Evolutionary conservation across 1,140 invertebrate genomes (phyloP).

Genomic region (Drosophila subpulchrella): DNA sequence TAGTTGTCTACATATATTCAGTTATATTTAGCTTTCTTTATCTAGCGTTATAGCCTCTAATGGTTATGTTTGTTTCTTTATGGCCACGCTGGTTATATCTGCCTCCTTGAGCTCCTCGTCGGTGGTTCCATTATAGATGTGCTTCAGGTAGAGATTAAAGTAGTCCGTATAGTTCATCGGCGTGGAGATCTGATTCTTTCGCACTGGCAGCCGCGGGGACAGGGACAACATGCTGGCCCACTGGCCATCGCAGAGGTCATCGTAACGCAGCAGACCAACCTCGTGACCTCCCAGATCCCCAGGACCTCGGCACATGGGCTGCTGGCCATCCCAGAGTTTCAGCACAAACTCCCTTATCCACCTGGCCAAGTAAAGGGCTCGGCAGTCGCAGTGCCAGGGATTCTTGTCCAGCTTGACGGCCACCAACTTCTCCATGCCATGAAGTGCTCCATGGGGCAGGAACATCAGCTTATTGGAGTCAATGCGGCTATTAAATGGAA

Average conservation of each 20-base stretch:
- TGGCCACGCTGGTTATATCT: slow-evolving; percentile 72
- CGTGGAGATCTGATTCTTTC: slow-evolving; percentile 75
- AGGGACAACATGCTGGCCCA: slow-evolving; percentile 93
- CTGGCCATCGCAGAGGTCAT: slow-evolving; percentile 92
- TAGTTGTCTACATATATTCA: too few relatives aligned
- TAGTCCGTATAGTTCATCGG: slow-evolving; percentile 84
- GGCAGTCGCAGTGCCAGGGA: slow-evolving; percentile 95
- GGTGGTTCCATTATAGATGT: slow-evolving; percentile 75
- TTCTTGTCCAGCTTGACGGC: slow-evolving; percentile 92
- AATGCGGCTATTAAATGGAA: slow-evolving; percentile 86
- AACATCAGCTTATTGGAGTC: slow-evolving; percentile 92
- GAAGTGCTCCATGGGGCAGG: slow-evolving; percentile 89
- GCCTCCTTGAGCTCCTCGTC: slow-evolving; percentile 71
- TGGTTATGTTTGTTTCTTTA: slow-evolving; percentile 51
- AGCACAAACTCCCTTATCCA: slow-evolving; percentile 88
- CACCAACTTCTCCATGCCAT: slow-evolving; percentile 88
- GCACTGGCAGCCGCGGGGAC: slow-evolving; percentile 87
- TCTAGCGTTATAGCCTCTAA: too few relatives aligned
- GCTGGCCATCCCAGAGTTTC: slow-evolving; percentile 89
- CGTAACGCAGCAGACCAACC: slow-evolving; percentile 88
- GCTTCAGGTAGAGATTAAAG: slow-evolving; percentile 81
- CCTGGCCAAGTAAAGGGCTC: slow-evolving; percentile 89
- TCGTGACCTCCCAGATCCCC: slow-evolving; percentile 85
- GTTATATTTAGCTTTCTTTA: too few relatives aligned
- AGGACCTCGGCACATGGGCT: slow-evolving; percentile 91